Conservation (phyloP, 2,888 invertebrate genomes). For the Eucriotettix oculatus region DNA sequence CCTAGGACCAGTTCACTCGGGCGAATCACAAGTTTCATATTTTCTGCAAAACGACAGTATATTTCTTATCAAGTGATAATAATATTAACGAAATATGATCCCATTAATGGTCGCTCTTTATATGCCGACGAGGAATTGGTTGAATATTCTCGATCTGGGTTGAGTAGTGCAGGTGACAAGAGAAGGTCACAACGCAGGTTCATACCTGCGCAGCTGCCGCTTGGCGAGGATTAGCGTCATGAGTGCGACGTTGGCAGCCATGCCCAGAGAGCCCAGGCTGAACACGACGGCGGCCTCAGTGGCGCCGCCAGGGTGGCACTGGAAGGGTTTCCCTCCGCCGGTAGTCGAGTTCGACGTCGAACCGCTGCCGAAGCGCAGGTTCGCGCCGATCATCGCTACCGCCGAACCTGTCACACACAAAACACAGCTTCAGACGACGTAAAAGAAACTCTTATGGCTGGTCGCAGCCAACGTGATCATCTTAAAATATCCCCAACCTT, state of each 20-base stretch:
- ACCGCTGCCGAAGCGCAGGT: constrained; percentile 51
- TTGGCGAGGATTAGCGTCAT: constrained; percentile 68
- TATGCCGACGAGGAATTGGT: too few relatives aligned
- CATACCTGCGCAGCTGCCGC: constrained; percentile 60
- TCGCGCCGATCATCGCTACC: constrained; percentile 64
- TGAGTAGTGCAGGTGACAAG: too few relatives aligned
- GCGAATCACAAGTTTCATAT: too few relatives aligned
- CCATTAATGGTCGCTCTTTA: too few relatives aligned
- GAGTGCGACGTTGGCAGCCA: constrained; percentile 63
- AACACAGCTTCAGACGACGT: not conserved
- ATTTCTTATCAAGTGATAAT: too few relatives aligned
- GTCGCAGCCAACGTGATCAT: too few relatives aligned
- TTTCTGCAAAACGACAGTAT: too few relatives aligned
- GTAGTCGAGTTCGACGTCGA: constrained; percentile 48
- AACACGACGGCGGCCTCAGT: constrained; percentile 64
- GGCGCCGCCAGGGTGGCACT: constrained; percentile 65
- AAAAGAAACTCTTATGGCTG: too few relatives aligned
- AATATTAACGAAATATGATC: too few relatives aligned
- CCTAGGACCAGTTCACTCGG: too few relatives aligned
- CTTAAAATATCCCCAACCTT: too few relatives aligned
- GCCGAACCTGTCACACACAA: constrained; percentile 22
- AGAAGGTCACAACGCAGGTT: not conserved
- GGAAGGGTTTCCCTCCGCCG: constrained; percentile 41
- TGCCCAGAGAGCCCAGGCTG: constrained; percentile 58
- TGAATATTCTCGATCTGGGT: too few relatives aligned